Base-by-base conservation (phyloP, 1,140 invertebrate genomes). In the Diabrotica virgifera region DNA sequence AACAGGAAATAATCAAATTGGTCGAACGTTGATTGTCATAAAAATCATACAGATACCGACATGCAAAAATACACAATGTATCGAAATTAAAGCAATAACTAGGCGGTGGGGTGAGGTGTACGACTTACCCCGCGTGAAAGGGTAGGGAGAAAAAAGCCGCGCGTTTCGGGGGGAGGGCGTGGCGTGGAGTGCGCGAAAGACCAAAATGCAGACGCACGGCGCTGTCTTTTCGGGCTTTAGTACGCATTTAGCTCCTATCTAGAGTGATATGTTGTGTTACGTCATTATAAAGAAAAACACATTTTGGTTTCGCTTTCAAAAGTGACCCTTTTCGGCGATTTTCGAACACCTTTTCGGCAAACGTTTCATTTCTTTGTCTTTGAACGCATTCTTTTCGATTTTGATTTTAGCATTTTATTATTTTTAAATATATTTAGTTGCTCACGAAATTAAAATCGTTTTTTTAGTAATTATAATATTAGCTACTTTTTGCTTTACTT, bases 231-330 rank as follows among this genome's bases (percentile, higher is more conserved):
- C 69, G 64, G 60, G 68, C 66, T 54, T 77, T 76, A 79, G 77
- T 79, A 77, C 75, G 77, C 72, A 78, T 77, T 76, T 77, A 79
- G 75, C 76, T 77, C 73, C 76, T 74, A 77, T 78, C 76, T 76
- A 75, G 76, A 76, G 76, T 78, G 77, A 78, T 78, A 78, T 78
- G 75, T 78, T 78, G 74, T 74, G 75, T 79, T 79, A 79, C 76
- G 74, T 78, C 75, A 78, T 79, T 78, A 77, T 76, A 71, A 70
- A 66, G 74, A 77, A 76, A 77, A 78, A 72, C 69, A 72, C 66
- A 76, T 74, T 77, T 77, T 77, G 70, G 72, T 77, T 77, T 77
- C 74, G 73, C 75, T 77, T 74, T 71, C 71, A 73, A 74, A 76
- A 78, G 74, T 77, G 73, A 77, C 74, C 69, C 66, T 77, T 76